Evolutionary conservation across 2,113 vertebrate species (phyloP).

Genomic region (Odontophorus gujanensis): DNA sequence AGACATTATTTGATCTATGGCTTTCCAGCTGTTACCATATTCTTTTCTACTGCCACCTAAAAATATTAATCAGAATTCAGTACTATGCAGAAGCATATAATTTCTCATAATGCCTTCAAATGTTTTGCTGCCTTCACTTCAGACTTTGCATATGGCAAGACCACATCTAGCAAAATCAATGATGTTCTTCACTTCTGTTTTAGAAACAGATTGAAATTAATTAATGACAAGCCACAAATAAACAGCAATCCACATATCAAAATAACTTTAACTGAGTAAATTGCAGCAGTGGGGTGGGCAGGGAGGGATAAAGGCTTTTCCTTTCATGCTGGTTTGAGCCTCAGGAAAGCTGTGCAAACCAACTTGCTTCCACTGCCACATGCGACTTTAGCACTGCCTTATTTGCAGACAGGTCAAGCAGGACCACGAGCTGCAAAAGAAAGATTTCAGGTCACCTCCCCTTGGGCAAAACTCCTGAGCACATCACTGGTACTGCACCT

Average conservation of each 20-base stretch:
- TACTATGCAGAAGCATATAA: background rate
- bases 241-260: background rate
- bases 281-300: rapidly evolving
- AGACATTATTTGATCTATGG: background rate
- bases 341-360: background rate
- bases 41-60: background rate
- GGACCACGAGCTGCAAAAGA: rapidly evolving
- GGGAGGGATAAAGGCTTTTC: background rate
- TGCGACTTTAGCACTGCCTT: rapidly evolving
- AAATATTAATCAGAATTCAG: constrained; percentile 41
- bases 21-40: constrained; percentile 6
- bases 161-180: constrained; percentile 4
- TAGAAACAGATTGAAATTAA: constrained; percentile 52
- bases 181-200: constrained; percentile 34
- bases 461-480: background rate
- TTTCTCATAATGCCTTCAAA: constrained; percentile 1
- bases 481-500: background rate
- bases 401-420: background rate
- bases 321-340: background rate
- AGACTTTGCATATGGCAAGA: constrained; percentile 54
- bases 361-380: background rate
- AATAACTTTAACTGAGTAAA: background rate
- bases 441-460: background rate
- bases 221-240: constrained; percentile 51
- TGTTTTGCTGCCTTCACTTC: background rate